Percentiles rank a stretch among this genome's conserved stretches.
These are phyloP conservation scores for Cercocebus atys DNA, from an alignment of 2,113 vertebrate species.

Conservation along the genomic window DNA sequence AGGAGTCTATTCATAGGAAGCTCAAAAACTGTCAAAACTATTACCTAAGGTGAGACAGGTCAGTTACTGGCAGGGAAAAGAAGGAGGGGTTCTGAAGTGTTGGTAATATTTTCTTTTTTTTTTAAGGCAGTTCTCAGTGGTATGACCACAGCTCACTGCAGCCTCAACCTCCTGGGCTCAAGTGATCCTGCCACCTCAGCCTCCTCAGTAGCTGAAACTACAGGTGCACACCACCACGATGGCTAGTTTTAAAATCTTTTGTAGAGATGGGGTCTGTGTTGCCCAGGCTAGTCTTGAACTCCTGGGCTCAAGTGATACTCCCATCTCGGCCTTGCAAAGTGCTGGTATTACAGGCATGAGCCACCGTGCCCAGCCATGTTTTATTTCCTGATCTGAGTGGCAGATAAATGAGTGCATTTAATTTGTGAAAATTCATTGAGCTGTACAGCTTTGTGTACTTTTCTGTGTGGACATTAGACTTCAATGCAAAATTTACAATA, in stretches of 20 bases:
- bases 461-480: slow-evolving; percentile 30
- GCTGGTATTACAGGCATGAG: no score
- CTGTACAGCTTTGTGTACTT: slow-evolving; percentile 10
- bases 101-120: not conserved
- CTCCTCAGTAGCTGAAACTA: no score
- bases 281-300: no score
- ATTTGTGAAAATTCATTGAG: slow-evolving; percentile 45
- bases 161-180: no score
- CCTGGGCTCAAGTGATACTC: no score
- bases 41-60: slow-evolving; percentile 39
- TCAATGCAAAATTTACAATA: slow-evolving; percentile 39
- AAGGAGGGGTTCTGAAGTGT: not conserved
- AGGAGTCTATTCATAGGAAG: slow-evolving; percentile 46
- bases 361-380: not conserved
- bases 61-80: slow-evolving; percentile 8
- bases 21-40: slow-evolving; percentile 55
- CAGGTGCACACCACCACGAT: no score
- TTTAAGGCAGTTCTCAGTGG: no score
- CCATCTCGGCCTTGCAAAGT: no score
- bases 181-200: no score
- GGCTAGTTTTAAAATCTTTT: no score
- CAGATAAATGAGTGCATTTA: slow-evolving; percentile 37
- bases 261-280: no score
- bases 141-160: no score
- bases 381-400: slow-evolving; percentile 49